These are phyloP conservation scores for Novumbra hubbsi DNA, from an alignment of 2,797 vertebrate genomes.

Conservation along the genomic window DNA sequence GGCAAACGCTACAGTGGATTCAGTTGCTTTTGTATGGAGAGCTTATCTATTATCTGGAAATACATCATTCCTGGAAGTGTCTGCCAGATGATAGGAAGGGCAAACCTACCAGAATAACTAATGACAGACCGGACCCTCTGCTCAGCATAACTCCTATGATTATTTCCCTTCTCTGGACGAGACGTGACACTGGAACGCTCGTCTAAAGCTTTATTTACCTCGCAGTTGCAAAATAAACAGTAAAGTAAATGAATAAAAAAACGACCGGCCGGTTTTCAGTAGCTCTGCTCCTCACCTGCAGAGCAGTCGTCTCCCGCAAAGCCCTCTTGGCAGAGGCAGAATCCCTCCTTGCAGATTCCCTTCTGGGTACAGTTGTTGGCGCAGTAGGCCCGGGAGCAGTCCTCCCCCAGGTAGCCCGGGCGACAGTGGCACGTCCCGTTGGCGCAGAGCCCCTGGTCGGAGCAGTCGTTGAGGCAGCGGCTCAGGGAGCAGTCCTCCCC, in stretches of 20 bases:
- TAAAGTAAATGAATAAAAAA: neutral
- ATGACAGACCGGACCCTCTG: neutral
- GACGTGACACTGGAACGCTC: neutral
- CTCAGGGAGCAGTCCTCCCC: conserved; percentile 88
- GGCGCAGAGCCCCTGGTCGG: conserved; percentile 82
- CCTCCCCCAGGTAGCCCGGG: conserved; percentile 86
- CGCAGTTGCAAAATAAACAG: neutral
- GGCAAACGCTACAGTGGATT: conserved; percentile 1
- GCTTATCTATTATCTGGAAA: conserved; percentile 8
- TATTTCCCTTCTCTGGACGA: neutral
- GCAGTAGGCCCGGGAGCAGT: conserved; percentile 86
- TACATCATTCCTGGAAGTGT: conserved; percentile 4
- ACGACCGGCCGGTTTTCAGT: neutral
- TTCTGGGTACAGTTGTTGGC: conserved; percentile 88
- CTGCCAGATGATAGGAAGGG: conserved; percentile 1
- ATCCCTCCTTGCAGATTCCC: conserved; percentile 85
- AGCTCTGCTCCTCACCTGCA: conserved; percentile 78
- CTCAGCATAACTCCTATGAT: neutral
- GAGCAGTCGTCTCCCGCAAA: conserved; percentile 91
- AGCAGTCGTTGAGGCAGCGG: conserved; percentile 90
- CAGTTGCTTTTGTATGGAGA: neutral
- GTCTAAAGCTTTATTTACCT: too few species aligned
- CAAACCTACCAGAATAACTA: neutral
- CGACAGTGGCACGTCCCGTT: conserved; percentile 90
- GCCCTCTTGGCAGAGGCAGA: conserved; percentile 89